phyloP scores from a whole-genome alignment of 2,797 vertebrate genomes.

The Vipera latastei region DNA sequence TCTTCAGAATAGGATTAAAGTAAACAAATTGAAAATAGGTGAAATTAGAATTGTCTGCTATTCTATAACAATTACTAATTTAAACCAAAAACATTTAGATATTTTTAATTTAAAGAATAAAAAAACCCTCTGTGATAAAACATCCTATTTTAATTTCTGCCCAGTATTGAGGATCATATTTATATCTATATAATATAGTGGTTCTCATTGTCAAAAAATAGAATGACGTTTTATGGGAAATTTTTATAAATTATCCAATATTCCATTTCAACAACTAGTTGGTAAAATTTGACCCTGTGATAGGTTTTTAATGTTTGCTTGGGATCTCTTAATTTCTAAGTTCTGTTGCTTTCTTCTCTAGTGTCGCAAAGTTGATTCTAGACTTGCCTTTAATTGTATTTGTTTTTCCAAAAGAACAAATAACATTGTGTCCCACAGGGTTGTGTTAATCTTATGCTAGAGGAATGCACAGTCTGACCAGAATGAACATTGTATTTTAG shows the following conservation, averaged over 20 bases:
- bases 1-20: neutral
- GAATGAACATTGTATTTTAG: neutral
- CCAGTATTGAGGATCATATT: neutral
- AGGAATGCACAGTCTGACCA: neutral
- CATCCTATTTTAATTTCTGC: neutral
- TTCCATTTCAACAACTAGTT: neutral
- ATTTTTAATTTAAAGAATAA: neutral
- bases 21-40: neutral
- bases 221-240: neutral
- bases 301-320: neutral
- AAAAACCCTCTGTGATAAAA: neutral
- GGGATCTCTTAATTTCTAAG: constrained; percentile 10
- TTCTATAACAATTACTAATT: neutral
- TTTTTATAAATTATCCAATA: constrained; percentile 1
- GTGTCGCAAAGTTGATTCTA: neutral
- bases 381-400: neutral
- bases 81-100: neutral
- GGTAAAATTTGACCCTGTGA: constrained; percentile 19
- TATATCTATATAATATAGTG: neutral
- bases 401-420: constrained; percentile 2
- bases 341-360: neutral
- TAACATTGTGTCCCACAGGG: neutral
- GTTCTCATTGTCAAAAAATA: neutral
- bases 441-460: neutral
- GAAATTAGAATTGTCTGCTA: neutral